Evolutionary conservation across 2,888 invertebrate genomes (phyloP).

Genomic region (Celastrina argiolus): DNA sequence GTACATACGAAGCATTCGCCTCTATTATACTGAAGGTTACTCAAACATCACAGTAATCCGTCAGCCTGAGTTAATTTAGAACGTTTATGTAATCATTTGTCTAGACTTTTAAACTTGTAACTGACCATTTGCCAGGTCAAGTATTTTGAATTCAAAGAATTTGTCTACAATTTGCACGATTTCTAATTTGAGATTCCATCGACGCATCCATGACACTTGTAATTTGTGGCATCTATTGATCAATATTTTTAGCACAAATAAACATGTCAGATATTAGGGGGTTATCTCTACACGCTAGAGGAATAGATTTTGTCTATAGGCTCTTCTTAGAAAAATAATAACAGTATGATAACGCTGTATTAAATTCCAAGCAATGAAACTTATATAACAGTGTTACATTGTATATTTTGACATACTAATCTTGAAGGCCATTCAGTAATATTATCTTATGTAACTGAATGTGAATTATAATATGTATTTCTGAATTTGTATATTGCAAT

Average conservation of each 20-base stretch:
- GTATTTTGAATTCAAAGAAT: not conserved
- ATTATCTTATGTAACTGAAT: not conserved
- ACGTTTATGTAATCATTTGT: constrained; percentile 10
- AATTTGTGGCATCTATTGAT: not conserved
- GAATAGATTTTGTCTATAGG: not conserved
- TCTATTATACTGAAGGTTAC: not conserved
- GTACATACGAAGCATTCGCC: not conserved
- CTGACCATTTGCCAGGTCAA: not conserved
- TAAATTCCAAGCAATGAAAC: constrained; percentile 9
- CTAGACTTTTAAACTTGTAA: not conserved
- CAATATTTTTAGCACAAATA: not conserved
- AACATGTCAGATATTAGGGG: not conserved
- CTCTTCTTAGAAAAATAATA: no score
- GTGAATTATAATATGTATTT: constrained; percentile 3
- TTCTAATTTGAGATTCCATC: not conserved
- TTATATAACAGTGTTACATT: constrained; percentile 10
- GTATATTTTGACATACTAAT: constrained; percentile 10
- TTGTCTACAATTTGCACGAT: not conserved
- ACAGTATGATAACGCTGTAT: no score
- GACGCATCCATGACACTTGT: not conserved
- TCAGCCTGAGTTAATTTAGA: not conserved
- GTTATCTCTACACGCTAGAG: no score
- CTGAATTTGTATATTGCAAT: not conserved
- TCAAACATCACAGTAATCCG: not conserved
- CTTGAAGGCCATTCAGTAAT: constrained; percentile 11